phyloP scores from a whole-genome alignment of 1,140 invertebrate genomes.

The Drosophila teissieri region DNA sequence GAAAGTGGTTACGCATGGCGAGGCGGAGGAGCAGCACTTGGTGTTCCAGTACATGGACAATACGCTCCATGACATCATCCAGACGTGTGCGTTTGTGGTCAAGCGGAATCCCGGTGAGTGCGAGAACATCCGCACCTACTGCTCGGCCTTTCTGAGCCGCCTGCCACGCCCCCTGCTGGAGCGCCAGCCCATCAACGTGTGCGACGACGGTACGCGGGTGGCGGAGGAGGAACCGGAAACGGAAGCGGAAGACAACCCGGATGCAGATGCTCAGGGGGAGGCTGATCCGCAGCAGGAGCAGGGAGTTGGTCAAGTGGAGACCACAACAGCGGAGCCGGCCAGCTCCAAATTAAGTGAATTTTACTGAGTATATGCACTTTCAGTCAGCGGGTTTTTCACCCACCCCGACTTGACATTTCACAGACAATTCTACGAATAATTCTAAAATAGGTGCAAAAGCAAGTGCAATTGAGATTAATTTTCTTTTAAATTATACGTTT shows the following conservation, averaged over 20 bases:
- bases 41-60: conserved; percentile 79
- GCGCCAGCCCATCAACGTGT: conserved; percentile 60
- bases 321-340: background rate
- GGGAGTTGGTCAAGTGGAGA: background rate
- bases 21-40: conserved; percentile 65
- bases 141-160: conserved; percentile 64
- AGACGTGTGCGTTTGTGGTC: conserved; percentile 74
- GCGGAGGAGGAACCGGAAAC: conserved; percentile 36
- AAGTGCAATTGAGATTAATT: background rate
- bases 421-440: background rate
- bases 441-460: no score
- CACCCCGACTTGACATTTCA: background rate
- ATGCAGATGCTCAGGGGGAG: conserved; percentile 3
- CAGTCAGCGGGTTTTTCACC: no score
- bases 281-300: conserved; percentile 4
- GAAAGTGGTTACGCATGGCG: conserved; percentile 60
- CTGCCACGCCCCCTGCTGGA: conserved; percentile 73
- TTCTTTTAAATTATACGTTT: background rate
- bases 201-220: conserved; percentile 56
- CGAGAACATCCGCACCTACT: conserved; percentile 67
- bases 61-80: conserved; percentile 71
- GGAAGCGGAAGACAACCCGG: conserved; percentile 23
- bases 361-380: background rate
- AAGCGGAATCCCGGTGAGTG: conserved; percentile 47
- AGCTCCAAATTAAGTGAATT: conserved; percentile 29